Conservation (phyloP, 2,888 invertebrate species). For the Acleris laterana region DNA sequence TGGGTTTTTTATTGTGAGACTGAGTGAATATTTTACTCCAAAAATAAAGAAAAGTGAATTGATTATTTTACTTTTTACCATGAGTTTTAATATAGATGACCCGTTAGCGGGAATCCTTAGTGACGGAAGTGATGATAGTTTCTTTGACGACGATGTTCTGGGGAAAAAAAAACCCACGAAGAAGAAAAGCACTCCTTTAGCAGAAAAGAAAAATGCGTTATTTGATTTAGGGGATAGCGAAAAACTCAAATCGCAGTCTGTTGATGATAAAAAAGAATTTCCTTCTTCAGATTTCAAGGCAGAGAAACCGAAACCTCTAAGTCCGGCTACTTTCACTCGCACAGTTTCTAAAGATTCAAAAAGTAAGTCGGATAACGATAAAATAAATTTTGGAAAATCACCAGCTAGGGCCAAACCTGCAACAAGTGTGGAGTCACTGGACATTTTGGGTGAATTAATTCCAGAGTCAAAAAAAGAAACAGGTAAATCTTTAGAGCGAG, state of each 20-base stretch:
- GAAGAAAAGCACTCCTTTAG: constrained; percentile 58
- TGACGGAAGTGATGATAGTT: constrained; percentile 89
- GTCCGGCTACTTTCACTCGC: constrained; percentile 57
- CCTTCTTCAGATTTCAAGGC: constrained; percentile 52
- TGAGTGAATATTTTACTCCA: too few species aligned
- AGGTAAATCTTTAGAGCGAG: constrained; percentile 59
- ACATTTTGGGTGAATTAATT: constrained; percentile 60
- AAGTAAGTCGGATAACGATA: constrained; percentile 42
- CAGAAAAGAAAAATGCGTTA: constrained; percentile 68
- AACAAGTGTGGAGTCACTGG: constrained; percentile 60
- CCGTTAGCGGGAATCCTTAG: constrained; percentile 87
- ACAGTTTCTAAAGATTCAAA: constrained; percentile 60
- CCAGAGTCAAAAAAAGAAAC: constrained; percentile 55
- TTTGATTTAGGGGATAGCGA: constrained; percentile 66
- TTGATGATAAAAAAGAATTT: constrained; percentile 52
- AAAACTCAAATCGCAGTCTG: constrained; percentile 46
- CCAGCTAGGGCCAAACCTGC: constrained; percentile 61
- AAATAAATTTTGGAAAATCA: constrained; percentile 53
- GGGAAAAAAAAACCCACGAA: constrained; percentile 72
- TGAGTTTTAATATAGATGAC: constrained; percentile 86
- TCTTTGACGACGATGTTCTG: constrained; percentile 86
- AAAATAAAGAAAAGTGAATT: neutral
- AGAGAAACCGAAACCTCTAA: constrained; percentile 45
- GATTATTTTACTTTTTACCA: constrained; percentile 44
- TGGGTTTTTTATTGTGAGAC: constrained; percentile 4